Conservation (phyloP, 2,113 vertebrate genomes). For the Reinhardtius hippoglossoides region DNA sequence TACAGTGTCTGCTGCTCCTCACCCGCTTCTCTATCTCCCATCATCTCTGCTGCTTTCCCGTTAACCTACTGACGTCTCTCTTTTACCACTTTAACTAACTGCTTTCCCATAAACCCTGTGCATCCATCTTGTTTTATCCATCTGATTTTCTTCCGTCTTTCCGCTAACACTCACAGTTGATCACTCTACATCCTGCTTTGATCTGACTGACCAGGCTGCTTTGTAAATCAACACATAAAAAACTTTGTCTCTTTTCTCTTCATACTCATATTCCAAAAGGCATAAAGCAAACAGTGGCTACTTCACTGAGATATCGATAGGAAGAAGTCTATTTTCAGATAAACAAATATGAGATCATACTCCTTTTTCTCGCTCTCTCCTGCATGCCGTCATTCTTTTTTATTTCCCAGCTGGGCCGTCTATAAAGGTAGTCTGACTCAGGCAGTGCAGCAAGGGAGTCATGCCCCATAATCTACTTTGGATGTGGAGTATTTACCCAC, state of each 20-base stretch:
- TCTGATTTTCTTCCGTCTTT: not conserved
- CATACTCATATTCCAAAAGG: constrained; percentile 27
- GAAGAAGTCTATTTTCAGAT: constrained; percentile 28
- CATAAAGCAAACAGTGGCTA: constrained; percentile 10
- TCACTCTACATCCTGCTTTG: constrained; percentile 16
- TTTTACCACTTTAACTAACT: constrained; percentile 38
- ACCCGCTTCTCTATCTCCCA: constrained; percentile 21
- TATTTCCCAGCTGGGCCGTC: constrained; percentile 2
- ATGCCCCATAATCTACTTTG: constrained; percentile 30
- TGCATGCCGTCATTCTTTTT: not conserved
- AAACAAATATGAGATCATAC: constrained; percentile 6
- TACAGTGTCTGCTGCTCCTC: constrained; percentile 20
- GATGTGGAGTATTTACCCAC: constrained; percentile 28
- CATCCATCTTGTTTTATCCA: constrained; percentile 8
- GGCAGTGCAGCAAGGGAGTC: constrained; percentile 9
- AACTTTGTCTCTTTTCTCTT: constrained; percentile 1
- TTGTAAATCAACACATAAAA: constrained; percentile 30
- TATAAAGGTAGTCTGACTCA: constrained; percentile 7
- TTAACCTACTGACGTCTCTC: constrained; percentile 1
- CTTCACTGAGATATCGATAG: not conserved
- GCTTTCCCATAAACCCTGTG: constrained; percentile 17
- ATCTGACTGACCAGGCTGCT: constrained; percentile 27
- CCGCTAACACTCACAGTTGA: constrained; percentile 4
- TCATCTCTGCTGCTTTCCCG: constrained; percentile 21
- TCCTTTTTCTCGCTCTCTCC: not conserved